Conservation (phyloP, 2,113 vertebrate genomes). For the Ptilonorhynchus violaceus region DNA sequence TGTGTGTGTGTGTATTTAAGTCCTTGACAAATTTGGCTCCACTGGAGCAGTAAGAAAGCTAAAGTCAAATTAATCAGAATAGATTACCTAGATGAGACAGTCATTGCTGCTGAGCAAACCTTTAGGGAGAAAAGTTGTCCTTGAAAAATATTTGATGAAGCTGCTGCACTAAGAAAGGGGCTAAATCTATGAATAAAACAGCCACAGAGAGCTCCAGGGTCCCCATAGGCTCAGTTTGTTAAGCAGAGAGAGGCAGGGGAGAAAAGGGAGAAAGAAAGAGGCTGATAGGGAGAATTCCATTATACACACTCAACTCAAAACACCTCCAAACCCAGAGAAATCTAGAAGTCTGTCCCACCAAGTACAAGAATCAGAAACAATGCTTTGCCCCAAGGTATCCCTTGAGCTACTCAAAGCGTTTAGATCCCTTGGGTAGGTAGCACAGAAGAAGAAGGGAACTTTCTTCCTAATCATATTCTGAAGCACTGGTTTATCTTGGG, state of each 20-base stretch:
- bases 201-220: not conserved
- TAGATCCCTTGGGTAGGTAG: not conserved
- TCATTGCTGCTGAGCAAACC: slow-evolving; percentile 48
- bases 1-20: slow-evolving; percentile 16
- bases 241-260: not conserved
- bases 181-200: slow-evolving; percentile 58
- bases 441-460: not conserved
- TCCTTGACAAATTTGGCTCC: slow-evolving; percentile 67
- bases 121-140: slow-evolving; percentile 63
- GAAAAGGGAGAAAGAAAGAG: not conserved
- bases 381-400: not conserved
- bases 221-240: not conserved
- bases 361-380: not conserved
- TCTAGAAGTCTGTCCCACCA: not conserved
- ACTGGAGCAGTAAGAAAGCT: slow-evolving; percentile 65
- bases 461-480: not conserved
- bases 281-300: not conserved
- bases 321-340: not conserved
- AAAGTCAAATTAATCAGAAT: slow-evolving; percentile 73
- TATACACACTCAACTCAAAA: not conserved
- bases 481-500: not conserved
- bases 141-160: slow-evolving; percentile 70
- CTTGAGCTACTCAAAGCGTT: not conserved
- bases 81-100: slow-evolving; percentile 67
- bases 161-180: not conserved